These are phyloP conservation scores for Ameiurus melas DNA, from an alignment of 2,113 vertebrate species.

Conservation along the genomic window DNA sequence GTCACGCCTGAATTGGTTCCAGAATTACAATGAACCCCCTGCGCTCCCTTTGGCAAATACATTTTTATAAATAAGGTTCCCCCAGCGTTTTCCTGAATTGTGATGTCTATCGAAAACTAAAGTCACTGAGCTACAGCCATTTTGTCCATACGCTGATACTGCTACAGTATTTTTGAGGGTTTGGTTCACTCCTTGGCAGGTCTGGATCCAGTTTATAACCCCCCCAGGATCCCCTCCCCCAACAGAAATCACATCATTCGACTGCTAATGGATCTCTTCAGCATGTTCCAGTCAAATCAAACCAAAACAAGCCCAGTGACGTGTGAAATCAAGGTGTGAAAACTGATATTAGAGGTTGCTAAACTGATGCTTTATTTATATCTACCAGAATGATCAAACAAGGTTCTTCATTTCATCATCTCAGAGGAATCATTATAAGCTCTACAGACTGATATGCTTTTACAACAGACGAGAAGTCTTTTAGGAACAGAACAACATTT, in stretches of 20 bases:
- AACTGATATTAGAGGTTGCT: not conserved
- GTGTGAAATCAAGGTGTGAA: not conserved
- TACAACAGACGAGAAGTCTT: not conserved
- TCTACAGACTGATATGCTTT: not conserved
- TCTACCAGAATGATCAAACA: not conserved
- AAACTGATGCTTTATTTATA: not conserved
- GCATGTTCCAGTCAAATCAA: not conserved
- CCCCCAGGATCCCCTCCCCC: too few relatives aligned
- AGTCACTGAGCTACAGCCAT: not conserved
- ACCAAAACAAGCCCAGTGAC: not conserved
- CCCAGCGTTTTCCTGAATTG: not conserved
- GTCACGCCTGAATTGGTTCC: not conserved
- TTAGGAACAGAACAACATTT: not conserved
- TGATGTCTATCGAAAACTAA: not conserved
- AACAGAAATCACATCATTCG: not conserved
- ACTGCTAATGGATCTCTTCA: not conserved
- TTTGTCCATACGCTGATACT: not conserved
- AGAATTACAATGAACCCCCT: not conserved
- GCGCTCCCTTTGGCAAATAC: not conserved
- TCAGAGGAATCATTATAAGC: not conserved
- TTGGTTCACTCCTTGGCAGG: not conserved
- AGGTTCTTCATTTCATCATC: not conserved
- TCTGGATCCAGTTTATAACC: not conserved
- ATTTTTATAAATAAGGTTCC: not conserved
- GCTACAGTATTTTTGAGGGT: not conserved